Evolutionary conservation across 2,888 invertebrate genomes (phyloP).

Genomic region (Byasa hedistus): DNA sequence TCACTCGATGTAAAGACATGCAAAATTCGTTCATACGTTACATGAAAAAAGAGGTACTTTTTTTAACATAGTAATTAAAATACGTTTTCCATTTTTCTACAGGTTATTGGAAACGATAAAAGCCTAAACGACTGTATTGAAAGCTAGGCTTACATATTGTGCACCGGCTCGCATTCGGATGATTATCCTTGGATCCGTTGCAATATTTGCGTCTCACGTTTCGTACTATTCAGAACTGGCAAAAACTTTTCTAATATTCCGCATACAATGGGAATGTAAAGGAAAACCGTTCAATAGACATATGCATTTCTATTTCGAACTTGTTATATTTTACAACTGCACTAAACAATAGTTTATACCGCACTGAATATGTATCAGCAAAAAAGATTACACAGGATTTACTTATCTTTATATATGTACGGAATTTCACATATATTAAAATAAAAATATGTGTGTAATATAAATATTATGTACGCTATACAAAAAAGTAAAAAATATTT

Average conservation of each 20-base stretch:
- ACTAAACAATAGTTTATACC: background rate
- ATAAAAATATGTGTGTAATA: too few relatives aligned
- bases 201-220: slow-evolving; percentile 30
- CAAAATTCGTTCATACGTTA: background rate
- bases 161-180: slow-evolving; percentile 24
- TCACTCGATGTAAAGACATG: too few relatives aligned
- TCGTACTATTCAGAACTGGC: slow-evolving; percentile 26
- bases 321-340: background rate
- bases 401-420: background rate
- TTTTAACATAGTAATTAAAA: slow-evolving; percentile 12
- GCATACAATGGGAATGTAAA: slow-evolving; percentile 23
- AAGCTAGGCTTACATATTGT: slow-evolving; percentile 35
- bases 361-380: background rate
- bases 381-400: background rate
- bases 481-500: too few relatives aligned
- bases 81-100: slow-evolving; percentile 7
- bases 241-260: slow-evolving; percentile 30
- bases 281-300: slow-evolving; percentile 19
- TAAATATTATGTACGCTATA: too few relatives aligned
- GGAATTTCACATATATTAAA: too few relatives aligned
- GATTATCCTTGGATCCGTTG: slow-evolving; percentile 30
- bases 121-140: slow-evolving; percentile 41
- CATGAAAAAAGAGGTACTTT: background rate
- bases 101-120: slow-evolving; percentile 23
- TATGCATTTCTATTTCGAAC: slow-evolving; percentile 1